Percentiles rank a stretch among this genome's conserved stretches.
Conservation (phyloP, 2,113 vertebrate genomes). For the Carlito syrichta region DNA sequence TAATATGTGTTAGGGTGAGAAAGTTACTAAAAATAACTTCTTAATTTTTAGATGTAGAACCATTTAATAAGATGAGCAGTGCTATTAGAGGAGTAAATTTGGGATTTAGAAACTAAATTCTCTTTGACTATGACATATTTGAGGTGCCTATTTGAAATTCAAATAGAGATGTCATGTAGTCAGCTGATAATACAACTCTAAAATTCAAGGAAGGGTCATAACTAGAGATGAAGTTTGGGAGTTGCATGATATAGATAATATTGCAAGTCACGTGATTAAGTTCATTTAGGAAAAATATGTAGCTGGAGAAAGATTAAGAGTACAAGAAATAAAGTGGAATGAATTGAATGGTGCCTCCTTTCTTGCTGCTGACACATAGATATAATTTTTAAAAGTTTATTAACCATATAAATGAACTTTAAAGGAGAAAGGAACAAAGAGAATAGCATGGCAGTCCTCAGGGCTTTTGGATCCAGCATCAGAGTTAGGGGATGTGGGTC, state of each 20-base stretch:
- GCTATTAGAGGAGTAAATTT: not conserved
- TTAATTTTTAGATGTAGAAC: not conserved
- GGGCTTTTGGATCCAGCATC: not conserved
- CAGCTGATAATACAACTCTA: not conserved
- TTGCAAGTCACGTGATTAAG: not conserved
- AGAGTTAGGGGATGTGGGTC: not conserved
- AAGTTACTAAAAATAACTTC: not conserved
- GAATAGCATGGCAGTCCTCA: not conserved
- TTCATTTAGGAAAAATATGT: not conserved
- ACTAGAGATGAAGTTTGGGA: not conserved
- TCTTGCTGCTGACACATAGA: not conserved
- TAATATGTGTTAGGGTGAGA: not conserved
- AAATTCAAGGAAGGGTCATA: not conserved
- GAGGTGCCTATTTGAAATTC: not conserved
- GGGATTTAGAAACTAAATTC: not conserved
- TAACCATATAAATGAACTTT: not conserved
- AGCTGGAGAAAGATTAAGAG: not conserved
- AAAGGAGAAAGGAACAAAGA: not conserved
- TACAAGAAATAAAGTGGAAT: not conserved
- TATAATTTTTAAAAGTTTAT: not conserved
- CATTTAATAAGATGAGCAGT: not conserved
- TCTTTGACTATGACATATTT: not conserved
- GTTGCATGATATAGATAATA: not conserved
- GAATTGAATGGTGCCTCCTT: not conserved
- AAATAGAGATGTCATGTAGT: not conserved